Base-by-base conservation (phyloP, 2,888 invertebrate species). In the Endomychus coccineus region DNA sequence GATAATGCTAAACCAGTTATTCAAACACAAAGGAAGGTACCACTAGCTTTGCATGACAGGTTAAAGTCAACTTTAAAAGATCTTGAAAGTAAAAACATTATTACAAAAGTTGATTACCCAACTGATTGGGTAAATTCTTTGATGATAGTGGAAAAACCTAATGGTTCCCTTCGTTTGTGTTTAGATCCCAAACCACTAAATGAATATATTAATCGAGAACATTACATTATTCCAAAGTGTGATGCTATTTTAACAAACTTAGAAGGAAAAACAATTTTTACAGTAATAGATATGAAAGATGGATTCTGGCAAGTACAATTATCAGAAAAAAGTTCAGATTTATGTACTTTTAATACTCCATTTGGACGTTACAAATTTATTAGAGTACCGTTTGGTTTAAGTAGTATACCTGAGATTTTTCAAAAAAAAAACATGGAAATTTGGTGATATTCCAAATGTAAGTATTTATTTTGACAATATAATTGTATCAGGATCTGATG, bases 401-500 rank as follows among this genome's bases (percentile, higher is more conserved):
- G 3, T 7, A 29, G 16, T 16, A 10, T 10, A 7, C 29, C 29
- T 9, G 17, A 29, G 15, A 15, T 29, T 14, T 29, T 29, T 29
- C 29, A 29, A 17, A 15, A 10, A 15, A 29, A 29, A 29, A 7
- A 10, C n/a, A 2, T 16, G 12, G 16, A 29, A 29, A 29, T 29
- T 31, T 21, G 31, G 31, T 21, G 31, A 31, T 14, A 29, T 29
- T 7, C 29, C 29, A 7, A 10, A 10, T n/a, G 29, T 29, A 2
- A 14, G 14, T 9, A 9, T 31, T 31, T n/a, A n/a, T n/a, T 31
- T 31, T 21, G 31, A 31, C 21, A 21, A 31, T 11, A 6, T 39
- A 33, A 48, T 42, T 36, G 45, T 42, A 24, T 43, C 34, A 19
- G 44, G 42, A n/a, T 28, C 34, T 36, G 27, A 30, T 24, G 39